Base-by-base conservation (phyloP, 2,888 invertebrate genomes). In the Andrena haemorrhoa region DNA sequence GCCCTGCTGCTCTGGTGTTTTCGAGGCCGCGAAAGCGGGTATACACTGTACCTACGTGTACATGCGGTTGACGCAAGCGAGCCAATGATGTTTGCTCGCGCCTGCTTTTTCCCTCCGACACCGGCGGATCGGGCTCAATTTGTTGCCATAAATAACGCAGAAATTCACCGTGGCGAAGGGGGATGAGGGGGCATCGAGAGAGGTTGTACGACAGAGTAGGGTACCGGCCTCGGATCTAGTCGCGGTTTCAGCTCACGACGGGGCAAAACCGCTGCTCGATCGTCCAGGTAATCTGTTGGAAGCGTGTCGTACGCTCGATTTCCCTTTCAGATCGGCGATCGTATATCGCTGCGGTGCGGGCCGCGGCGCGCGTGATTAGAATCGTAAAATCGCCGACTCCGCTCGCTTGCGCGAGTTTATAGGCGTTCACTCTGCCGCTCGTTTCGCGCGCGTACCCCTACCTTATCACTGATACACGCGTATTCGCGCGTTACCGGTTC, bases 261-360 rank as follows among this genome's bases (percentile, higher is more conserved):
- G 63, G 68, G 80, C 73, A 64, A 87, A 87, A 87, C 85, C 83
- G 85, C 85, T 83, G 78, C 83, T 56, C 75, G 87, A 83, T 84
- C 83, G 85, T 85, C 87, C 85, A 78, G n/a, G 75, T 85, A 87
- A 87, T 87, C 85, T 76, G 85, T 87, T 82, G 71, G 82, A 70
- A 80, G 88, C 86, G 84, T 86, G 84, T 87, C 84, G 89, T 82
- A 86, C 83, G 86, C 81, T 89, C 89, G 89, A 89, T 89, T 89
- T 89, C 89, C 89, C 89, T 89, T 87, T 88, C 88, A 87, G 86
- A 89, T 88, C 86, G 79, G 82, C 76, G 83, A 85, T 87, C 87
- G 87, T 87, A 87, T 85, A 87, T 85, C 87, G 80, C 75, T 1
- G 56, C 0, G 20, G 53, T 41, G 53, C 31, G 71, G 49, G 33